Evolutionary conservation across 2,888 invertebrate species (phyloP).

Genomic region (Cheilosia vulpina): DNA sequence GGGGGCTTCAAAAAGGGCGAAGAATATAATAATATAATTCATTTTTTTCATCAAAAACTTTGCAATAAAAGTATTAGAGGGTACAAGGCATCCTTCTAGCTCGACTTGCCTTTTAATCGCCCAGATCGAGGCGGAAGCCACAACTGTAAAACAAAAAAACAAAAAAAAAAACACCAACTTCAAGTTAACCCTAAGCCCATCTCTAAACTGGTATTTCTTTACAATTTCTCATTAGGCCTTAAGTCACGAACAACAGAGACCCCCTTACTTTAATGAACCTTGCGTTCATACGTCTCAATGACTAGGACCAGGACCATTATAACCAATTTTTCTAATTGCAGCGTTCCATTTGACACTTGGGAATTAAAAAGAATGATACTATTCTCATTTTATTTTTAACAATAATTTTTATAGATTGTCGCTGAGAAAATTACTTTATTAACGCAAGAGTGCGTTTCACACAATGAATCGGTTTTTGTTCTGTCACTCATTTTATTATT

Average conservation of each 20-base stretch:
- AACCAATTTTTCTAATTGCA: constrained; percentile 6
- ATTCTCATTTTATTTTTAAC: constrained; percentile 11
- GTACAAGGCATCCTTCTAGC: not conserved
- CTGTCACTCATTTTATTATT: not conserved
- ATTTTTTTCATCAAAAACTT: too few species aligned
- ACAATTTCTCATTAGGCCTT: not conserved
- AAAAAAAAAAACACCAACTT: not conserved
- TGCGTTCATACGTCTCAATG: constrained; percentile 26
- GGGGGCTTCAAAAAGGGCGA: too few species aligned
- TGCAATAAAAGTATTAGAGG: too few species aligned
- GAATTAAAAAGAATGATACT: not conserved
- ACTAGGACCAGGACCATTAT: not conserved
- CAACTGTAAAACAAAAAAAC: too few species aligned
- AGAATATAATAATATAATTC: too few species aligned
- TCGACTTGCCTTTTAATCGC: too few species aligned
- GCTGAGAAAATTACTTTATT: constrained; percentile 51
- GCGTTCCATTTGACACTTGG: constrained; percentile 32
- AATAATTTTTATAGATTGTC: constrained; percentile 32
- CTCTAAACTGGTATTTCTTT: not conserved
- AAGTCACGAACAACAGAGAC: not conserved
- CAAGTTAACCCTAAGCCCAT: not conserved
- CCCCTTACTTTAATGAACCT: constrained; percentile 9
- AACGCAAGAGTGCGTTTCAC: constrained; percentile 54
- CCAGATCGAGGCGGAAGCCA: not conserved
- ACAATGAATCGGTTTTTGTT: constrained; percentile 33